Evolutionary conservation across 2,113 vertebrate genomes (phyloP).

Genomic region (Pelvicachromis taeniatus): DNA sequence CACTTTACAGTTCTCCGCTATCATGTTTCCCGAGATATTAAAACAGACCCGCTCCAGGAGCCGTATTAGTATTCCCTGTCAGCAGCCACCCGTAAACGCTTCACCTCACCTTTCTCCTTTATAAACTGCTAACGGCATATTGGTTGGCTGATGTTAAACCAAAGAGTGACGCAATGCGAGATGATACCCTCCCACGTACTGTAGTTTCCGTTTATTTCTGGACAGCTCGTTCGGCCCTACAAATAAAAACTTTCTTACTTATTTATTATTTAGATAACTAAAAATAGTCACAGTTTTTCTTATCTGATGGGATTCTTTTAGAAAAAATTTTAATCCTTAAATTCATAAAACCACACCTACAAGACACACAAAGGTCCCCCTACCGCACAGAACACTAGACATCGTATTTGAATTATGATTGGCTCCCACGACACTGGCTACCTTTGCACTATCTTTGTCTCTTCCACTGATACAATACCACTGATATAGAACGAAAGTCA

Average conservation of each 20-base stretch:
- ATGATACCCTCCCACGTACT: neutral
- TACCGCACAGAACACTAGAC: neutral
- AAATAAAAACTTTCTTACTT: neutral
- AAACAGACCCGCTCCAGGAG: neutral
- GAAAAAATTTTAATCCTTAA: neutral
- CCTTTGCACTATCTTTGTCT: neutral
- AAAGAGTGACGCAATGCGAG: neutral
- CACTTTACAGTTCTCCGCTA: conserved; percentile 47
- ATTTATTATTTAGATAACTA: neutral
- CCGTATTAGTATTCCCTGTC: neutral
- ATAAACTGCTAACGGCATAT: neutral
- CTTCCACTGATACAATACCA: neutral
- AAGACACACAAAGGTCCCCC: neutral
- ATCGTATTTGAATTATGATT: neutral
- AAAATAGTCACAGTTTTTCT: neutral
- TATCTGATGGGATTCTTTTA: neutral
- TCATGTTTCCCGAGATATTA: conserved; percentile 24
- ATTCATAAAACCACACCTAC: neutral
- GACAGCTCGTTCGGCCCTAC: neutral
- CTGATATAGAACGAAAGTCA: neutral
- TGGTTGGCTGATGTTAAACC: neutral
- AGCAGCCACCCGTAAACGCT: neutral
- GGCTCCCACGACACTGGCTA: neutral
- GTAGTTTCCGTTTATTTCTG: neutral
- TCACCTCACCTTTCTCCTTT: too few species aligned